Base-by-base conservation (phyloP, 2,888 invertebrate species). In the Drosophila nigricruria region DNA sequence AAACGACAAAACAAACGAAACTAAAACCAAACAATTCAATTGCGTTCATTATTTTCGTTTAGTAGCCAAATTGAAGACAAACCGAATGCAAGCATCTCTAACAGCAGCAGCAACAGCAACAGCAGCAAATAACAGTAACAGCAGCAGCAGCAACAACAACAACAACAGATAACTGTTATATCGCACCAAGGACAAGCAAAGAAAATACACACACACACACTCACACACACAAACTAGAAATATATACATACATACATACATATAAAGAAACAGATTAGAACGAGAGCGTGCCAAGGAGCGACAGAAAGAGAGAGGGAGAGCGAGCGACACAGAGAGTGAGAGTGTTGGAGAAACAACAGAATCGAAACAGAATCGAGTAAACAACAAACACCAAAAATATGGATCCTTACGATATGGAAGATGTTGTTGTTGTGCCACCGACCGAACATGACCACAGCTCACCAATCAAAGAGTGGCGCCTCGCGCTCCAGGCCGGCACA, bases 401-500 rank as follows among this genome's bases (percentile, higher is more conserved):
- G 91, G 91, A 92, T 84, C 89, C 79, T 67, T 91, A 85, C 77
- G 91, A 89, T 73, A 82, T 90, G 80, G 90, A 91, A 57, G 92
- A 91, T 77, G 90, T 89, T 68, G 91, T 90, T 64, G 89, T 91
- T 72, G 86, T 77, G 58, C 81, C 85, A 69, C 82, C 84, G 54
- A 54, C 59, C 54, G 72, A 74, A 50, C 66, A 60, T 52, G 79
- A 77, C 49, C 74, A 81, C 58, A 89, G 77, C 59, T 87, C 90
- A 25, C 92, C 92, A 14, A 66, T 93, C 16, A 93, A 93, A 83
- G 91, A 93, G 78, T 93, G 93, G 93, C 91, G 93, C 67, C 85
- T 92, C 12, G 92, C 92, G 77, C 89, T 89, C 47, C 92, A 92
- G 68, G 81, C 91, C 57, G 92, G 92, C 50, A 91, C 91, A 60